Percentiles rank a stretch among this genome's conserved stretches.
phyloP scores from a whole-genome alignment of 1,140 invertebrate species.

The Drosophila busckii region DNA sequence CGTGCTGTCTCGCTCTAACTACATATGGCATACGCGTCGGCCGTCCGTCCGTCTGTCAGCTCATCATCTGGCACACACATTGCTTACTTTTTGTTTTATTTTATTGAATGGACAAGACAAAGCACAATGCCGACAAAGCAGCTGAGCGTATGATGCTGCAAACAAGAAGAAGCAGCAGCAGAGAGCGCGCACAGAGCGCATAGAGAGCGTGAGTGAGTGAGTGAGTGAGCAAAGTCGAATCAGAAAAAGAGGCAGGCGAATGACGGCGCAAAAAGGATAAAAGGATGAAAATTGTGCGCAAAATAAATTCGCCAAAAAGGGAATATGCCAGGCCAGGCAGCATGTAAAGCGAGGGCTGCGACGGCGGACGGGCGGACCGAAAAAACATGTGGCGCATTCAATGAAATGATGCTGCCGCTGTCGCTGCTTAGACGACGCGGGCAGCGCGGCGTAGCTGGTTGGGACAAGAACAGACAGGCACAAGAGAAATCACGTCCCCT shows the following conservation, averaged over 20 bases:
- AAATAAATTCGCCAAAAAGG: slow-evolving; percentile 45
- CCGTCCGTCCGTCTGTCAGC: background rate
- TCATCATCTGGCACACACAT: slow-evolving; percentile 52
- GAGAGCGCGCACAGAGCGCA: background rate
- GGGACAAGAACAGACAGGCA: slow-evolving; percentile 44
- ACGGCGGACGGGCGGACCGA: slow-evolving; percentile 5
- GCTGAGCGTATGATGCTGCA: slow-evolving; percentile 24
- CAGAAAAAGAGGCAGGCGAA: slow-evolving; percentile 53
- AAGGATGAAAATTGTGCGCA: slow-evolving; percentile 53
- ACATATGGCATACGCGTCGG: too few relatives aligned
- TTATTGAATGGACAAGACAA: slow-evolving; percentile 38
- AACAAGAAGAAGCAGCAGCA: slow-evolving; percentile 26
- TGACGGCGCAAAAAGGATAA: slow-evolving; percentile 49
- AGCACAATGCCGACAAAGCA: slow-evolving; percentile 20
- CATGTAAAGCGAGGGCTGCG: slow-evolving; percentile 7
- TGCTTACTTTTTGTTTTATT: slow-evolving; percentile 12
- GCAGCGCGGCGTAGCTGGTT: slow-evolving; percentile 3
- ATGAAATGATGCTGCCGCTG: too few relatives aligned
- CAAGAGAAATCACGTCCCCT: slow-evolving; percentile 69
- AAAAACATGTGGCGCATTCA: slow-evolving; percentile 36
- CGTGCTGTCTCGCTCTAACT: slow-evolving; percentile 8
- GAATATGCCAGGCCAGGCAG: background rate
- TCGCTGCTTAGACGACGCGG: too few relatives aligned
- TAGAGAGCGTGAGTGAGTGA: slow-evolving; percentile 15
- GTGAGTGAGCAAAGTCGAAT: slow-evolving; percentile 62